phyloP scores from a whole-genome alignment of 2,113 vertebrate species.

The Paracanthobrama guichenoti region DNA sequence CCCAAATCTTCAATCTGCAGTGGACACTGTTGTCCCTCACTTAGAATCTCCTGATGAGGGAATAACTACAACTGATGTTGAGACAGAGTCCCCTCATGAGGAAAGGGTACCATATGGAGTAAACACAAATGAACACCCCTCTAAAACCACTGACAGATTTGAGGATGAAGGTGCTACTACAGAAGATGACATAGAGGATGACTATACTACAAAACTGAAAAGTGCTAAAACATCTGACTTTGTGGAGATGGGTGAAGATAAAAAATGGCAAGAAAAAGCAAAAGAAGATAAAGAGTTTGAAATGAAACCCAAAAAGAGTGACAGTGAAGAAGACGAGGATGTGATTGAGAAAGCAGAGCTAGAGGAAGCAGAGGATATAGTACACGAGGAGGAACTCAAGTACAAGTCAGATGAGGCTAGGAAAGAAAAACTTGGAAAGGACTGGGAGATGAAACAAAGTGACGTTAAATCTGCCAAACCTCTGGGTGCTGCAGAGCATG shows the following conservation, averaged over 20 bases:
- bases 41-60: slow-evolving; percentile 67
- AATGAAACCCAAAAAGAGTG: slow-evolving; percentile 77
- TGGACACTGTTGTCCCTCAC: slow-evolving; percentile 63
- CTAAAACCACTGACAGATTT: slow-evolving; percentile 57
- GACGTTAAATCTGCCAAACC: slow-evolving; percentile 58
- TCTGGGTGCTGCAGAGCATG: slow-evolving; percentile 77
- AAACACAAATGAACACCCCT: slow-evolving; percentile 57
- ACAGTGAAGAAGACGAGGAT: slow-evolving; percentile 80
- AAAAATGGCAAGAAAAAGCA: slow-evolving; percentile 66
- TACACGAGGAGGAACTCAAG: slow-evolving; percentile 67
- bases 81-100: slow-evolving; percentile 68
- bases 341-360: slow-evolving; percentile 93
- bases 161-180: slow-evolving; percentile 63
- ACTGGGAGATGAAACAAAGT: slow-evolving; percentile 63
- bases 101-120: slow-evolving; percentile 61
- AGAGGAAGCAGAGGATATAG: slow-evolving; percentile 84
- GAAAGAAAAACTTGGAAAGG: slow-evolving; percentile 67
- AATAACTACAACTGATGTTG: slow-evolving; percentile 62
- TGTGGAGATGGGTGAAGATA: slow-evolving; percentile 49
- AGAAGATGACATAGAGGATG: slow-evolving; percentile 60
- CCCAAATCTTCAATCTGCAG: slow-evolving; percentile 46
- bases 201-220: slow-evolving; percentile 56
- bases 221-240: slow-evolving; percentile 23
- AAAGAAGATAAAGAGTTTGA: slow-evolving; percentile 67
- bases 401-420: slow-evolving; percentile 70